Conservation (phyloP, 2,113 vertebrate genomes). For the Archilochus colubris region DNA sequence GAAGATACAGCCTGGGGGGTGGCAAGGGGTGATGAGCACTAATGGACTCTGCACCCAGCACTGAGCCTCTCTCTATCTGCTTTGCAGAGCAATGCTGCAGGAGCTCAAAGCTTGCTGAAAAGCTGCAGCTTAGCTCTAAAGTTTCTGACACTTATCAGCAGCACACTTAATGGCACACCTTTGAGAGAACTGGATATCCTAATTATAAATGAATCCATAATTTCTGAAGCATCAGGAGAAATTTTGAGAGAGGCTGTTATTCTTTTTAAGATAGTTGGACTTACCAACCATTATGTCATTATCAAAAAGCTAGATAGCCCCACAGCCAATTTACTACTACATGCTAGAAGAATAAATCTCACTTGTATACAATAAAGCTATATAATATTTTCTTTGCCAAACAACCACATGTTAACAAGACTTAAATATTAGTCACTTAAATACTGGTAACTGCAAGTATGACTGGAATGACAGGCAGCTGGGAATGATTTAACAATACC, state of each 20-base stretch:
- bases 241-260: background rate
- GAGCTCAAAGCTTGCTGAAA: background rate
- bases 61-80: background rate
- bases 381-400: background rate
- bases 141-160: background rate
- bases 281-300: background rate
- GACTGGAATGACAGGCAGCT: background rate
- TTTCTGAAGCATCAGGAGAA: background rate
- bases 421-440: background rate
- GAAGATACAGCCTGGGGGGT: background rate
- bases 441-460: background rate
- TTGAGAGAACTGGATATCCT: background rate
- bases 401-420: background rate
- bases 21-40: too few species aligned
- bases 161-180: background rate
- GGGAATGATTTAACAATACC: background rate
- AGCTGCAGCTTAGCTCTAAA: background rate
- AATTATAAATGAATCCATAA: background rate
- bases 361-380: background rate
- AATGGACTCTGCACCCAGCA: background rate
- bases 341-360: background rate
- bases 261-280: background rate
- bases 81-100: background rate
- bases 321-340: background rate
- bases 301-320: background rate